phyloP scores from a whole-genome alignment of 2,113 vertebrate species.

The Calidris pygmaea region DNA sequence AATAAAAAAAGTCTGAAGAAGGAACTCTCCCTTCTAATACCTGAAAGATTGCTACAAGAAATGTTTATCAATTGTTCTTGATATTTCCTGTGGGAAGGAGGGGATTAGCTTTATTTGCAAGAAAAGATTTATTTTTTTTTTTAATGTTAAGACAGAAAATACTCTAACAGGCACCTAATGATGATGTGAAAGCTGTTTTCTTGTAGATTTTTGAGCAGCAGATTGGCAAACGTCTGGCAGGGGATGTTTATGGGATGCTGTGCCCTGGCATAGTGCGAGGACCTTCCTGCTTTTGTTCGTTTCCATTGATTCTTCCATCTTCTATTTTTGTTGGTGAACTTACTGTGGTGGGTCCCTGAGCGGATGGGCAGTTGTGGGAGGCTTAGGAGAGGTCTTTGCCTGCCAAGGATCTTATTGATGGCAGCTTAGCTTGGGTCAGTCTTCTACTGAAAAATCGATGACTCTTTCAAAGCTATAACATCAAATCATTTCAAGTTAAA shows the following conservation, averaged over 20 bases:
- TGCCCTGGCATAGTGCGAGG: not conserved
- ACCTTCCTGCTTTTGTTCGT: not conserved
- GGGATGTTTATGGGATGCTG: not conserved
- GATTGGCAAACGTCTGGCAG: not conserved
- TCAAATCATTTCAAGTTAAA: not conserved
- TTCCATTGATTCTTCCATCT: not conserved
- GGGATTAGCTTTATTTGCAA: not conserved
- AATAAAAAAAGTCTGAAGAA: not conserved
- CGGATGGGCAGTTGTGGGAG: not conserved
- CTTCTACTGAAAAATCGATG: not conserved
- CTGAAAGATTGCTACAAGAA: not conserved
- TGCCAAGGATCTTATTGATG: accelerated
- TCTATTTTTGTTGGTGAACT: not conserved
- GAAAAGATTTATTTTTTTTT: not conserved
- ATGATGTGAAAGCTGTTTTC: not conserved
- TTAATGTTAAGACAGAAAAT: not conserved
- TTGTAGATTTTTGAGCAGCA: not conserved
- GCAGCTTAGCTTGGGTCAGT: not conserved
- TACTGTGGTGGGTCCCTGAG: not conserved
- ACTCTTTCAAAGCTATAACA: not conserved
- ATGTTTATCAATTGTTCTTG: not conserved
- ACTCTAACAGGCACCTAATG: not conserved
- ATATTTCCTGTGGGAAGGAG: not conserved
- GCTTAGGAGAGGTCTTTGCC: not conserved
- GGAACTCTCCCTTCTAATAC: not conserved